Conservation (phyloP, 2,888 invertebrate species). For the Lasioglossum malachurum region DNA sequence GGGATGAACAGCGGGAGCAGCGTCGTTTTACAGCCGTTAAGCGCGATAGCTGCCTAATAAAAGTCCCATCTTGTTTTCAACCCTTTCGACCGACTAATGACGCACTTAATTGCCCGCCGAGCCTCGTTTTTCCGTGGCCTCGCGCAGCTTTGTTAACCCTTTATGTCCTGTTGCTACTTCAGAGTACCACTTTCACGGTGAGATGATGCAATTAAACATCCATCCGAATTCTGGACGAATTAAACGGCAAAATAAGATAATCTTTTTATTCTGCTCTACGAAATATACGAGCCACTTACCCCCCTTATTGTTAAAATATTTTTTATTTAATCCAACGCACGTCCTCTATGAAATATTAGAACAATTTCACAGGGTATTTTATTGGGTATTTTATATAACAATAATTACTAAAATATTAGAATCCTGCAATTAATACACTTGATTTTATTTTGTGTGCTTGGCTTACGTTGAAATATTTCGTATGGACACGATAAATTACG, state of each 20-base stretch:
- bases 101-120: constrained; percentile 79
- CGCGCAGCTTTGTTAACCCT: constrained; percentile 28
- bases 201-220: not conserved
- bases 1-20: constrained; percentile 50
- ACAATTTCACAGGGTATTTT: not conserved
- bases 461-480: not conserved
- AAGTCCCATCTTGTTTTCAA: constrained; percentile 84
- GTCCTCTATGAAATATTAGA: not conserved
- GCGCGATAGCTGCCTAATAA: constrained; percentile 83
- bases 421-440: not conserved
- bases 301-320: not conserved
- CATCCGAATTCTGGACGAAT: not conserved
- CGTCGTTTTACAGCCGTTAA: constrained; percentile 84
- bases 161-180: constrained; percentile 7
- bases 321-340: not conserved
- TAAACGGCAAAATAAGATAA: not conserved
- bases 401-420: not conserved
- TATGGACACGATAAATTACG: constrained; percentile 8
- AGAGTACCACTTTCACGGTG: not conserved
- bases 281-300: not conserved
- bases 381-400: too few species aligned
- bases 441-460: not conserved
- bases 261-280: not conserved
- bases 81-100: constrained; percentile 75
- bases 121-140: constrained; percentile 67